Evolutionary conservation across 2,113 vertebrate genomes (phyloP), one percentile per base, ranked within the genome.

Genomic region (Murina feae): DNA sequence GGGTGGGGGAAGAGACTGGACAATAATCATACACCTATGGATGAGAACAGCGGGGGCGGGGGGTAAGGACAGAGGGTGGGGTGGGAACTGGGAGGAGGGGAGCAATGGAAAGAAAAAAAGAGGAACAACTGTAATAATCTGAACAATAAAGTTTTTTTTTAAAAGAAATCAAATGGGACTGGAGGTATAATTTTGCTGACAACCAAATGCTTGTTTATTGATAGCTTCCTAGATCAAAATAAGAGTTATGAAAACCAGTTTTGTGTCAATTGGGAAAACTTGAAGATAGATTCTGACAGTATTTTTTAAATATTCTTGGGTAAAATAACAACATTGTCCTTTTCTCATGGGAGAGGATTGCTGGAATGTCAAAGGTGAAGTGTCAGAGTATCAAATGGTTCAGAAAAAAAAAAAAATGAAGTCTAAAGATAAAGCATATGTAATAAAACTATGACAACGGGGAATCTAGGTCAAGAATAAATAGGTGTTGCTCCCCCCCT

Each of bases 211-310:
- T 92, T 93, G 1, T 86, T 49, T 44, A 68, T 47, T 74, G 13
- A 80, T 80, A 66, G 10, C 69, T 76, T 87, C 32, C 49, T 63
- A 18, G 9, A 42, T 20, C 25, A 75, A 84, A 86, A 16, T 63
- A 47, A 96, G 91, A 96, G 12, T 14, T 75, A 25, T 60, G 1
- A 80, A 71, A 91, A 81, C 37, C 32, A 91, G 7, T 58, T 94
- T 78, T 39, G 42, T 65, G 47, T 80, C 30, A 58, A 68, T 2
- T 80, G 11, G 35, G 20, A 76, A 51, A 81, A 20, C 83, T 23
- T 86, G 44, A 96, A 89, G 28, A 55, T 32, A 12, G 10, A 8
- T 82, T 21, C 28, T 17, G 32, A 5, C 30, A 76, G 37, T 25
- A 25, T 47, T 88, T 86, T 84, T 84, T 51, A 13, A 20, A 78